Conservation (phyloP, 2,888 invertebrate genomes). For the Apodemia duryi region DNA sequence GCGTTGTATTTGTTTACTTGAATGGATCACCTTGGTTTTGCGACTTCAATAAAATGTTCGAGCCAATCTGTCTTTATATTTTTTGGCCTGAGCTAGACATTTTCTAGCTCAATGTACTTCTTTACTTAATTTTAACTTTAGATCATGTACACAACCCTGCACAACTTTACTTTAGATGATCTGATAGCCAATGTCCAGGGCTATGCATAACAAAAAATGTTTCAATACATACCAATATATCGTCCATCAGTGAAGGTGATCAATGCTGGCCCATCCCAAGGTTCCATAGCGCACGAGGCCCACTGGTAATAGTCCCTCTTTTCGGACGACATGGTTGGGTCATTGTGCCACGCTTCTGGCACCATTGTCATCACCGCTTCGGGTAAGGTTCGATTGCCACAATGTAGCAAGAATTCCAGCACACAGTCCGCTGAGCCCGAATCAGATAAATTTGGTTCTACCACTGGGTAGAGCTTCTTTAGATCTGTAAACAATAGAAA, state of each 20-base stretch:
- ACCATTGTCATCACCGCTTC: conserved; percentile 99
- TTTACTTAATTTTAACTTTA: no score
- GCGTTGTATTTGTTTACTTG: no score
- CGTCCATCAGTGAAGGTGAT: conserved; percentile 99
- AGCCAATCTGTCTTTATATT: no score
- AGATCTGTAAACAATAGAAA: conserved; percentile 71
- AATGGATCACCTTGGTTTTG: no score
- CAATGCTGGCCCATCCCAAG: conserved; percentile 99
- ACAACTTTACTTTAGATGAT: no score
- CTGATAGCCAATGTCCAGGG: no score
- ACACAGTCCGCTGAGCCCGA: conserved; percentile 99
- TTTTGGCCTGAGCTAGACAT: no score
- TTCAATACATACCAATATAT: conserved; percentile 85
- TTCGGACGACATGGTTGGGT: conserved; percentile 92
- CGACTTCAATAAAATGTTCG: no score
- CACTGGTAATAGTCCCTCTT: conserved; percentile 98
- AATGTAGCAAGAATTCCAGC: conserved; percentile 96
- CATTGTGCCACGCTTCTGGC: conserved; percentile 99
- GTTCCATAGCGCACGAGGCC: conserved; percentile 99
- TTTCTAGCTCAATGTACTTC: no score
- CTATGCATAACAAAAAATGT: no score
- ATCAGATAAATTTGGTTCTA: conserved; percentile 98
- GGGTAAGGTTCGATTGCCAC: conserved; percentile 93
- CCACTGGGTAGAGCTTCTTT: conserved; percentile 95
- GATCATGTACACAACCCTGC: no score